Evolutionary conservation across 2,888 invertebrate species (phyloP).

Genomic region (Apotomis capreana): DNA sequence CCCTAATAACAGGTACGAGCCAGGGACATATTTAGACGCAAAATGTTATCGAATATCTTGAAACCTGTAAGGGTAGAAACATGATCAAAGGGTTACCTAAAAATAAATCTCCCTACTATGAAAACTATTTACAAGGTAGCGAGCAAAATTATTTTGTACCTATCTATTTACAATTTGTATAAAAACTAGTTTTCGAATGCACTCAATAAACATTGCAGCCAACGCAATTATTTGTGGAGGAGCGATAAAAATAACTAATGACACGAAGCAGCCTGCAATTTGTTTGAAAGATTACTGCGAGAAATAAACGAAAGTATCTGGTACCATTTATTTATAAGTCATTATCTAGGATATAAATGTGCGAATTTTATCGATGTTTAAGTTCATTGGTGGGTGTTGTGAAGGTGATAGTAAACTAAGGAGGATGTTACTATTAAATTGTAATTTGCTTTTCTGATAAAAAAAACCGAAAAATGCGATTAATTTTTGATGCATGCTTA

Average conservation of each 20-base stretch:
- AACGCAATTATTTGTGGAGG: conserved; percentile 52
- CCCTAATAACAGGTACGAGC: no score
- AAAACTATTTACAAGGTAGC: conserved; percentile 12
- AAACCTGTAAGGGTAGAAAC: conserved; percentile 2
- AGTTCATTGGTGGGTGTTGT: not conserved
- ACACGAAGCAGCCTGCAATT: conserved; percentile 58
- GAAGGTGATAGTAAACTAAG: not conserved
- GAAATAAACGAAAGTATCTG: conserved; percentile 57
- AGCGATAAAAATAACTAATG: conserved; percentile 61
- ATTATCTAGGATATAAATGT: conserved; percentile 55
- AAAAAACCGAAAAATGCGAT: no score
- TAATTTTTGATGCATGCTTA: no score
- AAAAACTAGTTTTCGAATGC: conserved; percentile 25
- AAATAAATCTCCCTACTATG: conserved; percentile 24
- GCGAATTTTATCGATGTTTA: conserved; percentile 35
- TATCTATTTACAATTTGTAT: conserved; percentile 32
- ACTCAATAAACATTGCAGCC: conserved; percentile 35
- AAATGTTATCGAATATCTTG: not conserved
- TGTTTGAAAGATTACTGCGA: conserved; percentile 58
- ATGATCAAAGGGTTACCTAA: conserved; percentile 18
- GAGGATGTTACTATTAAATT: not conserved
- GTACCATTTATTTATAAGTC: conserved; percentile 58
- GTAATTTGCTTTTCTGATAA: not conserved
- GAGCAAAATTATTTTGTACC: conserved; percentile 14
- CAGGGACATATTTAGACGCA: no score